Base-by-base conservation (phyloP, 2,797 vertebrate genomes). In the Heteromormyrus szaboi region DNA sequence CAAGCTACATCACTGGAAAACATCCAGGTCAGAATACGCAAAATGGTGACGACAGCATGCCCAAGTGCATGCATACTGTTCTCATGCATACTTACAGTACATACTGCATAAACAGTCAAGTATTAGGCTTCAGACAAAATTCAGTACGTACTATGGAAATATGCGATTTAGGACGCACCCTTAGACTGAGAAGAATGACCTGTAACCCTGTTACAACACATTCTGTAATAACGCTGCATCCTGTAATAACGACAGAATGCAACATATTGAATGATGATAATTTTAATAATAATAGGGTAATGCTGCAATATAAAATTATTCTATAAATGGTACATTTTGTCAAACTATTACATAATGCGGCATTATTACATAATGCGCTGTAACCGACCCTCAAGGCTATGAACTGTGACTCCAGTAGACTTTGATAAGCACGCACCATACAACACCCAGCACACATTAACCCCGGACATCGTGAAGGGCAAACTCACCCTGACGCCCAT, bases 401-500 rank as follows among this genome's bases (percentile, higher is more conserved):
- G 41, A 81, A 46, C 76, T 81, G 76, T 81, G 76, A 3, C 65
- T 37, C 65, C 65, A 29, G 29, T 17, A 72, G 29, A 33, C 29
- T 72, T 72, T 14, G 65, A 72, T 72, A 37, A 72, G 65, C 29
- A 17, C 17, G 65, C 29, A 6, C 17, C 41, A 46, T 81, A 44
- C 33, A 81, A 46, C 41, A 6, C 4, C 41, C 6, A 44, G 76
- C 6, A 46, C 76, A 19, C 37, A 33, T 72, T 72, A 72, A 72
- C 65, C 65, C 65, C 2, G 29, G 65, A 72, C 29, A 17, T 37
- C 3, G n/a, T 2, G 3, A 3, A 17, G 1, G 56, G 48, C 46
- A 12, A 19, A 22, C 98, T 98, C 97, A 99, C 98, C 97, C 98
- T 96, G 94, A 99, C 97, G 92, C 98, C 98, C 97, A 99, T 98